Evolutionary conservation across 2,113 vertebrate genomes (phyloP).

Genomic region (Prunella himalayana): DNA sequence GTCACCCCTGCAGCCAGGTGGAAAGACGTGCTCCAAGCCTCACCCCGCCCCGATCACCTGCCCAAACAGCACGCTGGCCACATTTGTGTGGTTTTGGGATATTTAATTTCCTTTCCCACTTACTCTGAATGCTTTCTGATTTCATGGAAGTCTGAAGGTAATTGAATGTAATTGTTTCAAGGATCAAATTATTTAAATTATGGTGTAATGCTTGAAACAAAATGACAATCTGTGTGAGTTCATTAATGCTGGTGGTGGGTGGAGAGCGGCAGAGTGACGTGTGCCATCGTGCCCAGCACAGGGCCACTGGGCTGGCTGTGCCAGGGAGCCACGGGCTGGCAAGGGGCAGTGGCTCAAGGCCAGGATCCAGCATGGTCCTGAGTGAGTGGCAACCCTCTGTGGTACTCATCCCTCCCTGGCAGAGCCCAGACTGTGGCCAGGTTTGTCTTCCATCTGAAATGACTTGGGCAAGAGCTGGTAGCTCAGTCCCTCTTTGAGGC

Average conservation of each 20-base stretch:
- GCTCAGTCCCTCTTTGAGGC: neutral
- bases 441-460: neutral
- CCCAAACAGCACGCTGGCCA: neutral
- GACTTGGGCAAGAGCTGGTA: neutral
- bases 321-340: accelerated
- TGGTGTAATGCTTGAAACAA: neutral
- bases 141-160: slow-evolving; percentile 21
- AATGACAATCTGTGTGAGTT: neutral
- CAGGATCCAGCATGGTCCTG: neutral
- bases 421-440: neutral
- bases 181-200: slow-evolving; percentile 39
- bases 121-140: slow-evolving; percentile 1
- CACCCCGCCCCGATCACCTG: neutral
- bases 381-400: neutral
- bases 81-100: neutral
- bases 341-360: accelerated
- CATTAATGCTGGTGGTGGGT: neutral
- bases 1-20: neutral
- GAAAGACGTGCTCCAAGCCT: neutral
- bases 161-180: slow-evolving; percentile 56
- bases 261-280: accelerated
- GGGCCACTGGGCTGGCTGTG: neutral
- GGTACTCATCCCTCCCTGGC: neutral
- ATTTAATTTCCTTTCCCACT: slow-evolving; percentile 12
- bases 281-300: accelerated